Conservation (phyloP, 1,140 invertebrate genomes). For the Thalassaphorura encarpata region DNA sequence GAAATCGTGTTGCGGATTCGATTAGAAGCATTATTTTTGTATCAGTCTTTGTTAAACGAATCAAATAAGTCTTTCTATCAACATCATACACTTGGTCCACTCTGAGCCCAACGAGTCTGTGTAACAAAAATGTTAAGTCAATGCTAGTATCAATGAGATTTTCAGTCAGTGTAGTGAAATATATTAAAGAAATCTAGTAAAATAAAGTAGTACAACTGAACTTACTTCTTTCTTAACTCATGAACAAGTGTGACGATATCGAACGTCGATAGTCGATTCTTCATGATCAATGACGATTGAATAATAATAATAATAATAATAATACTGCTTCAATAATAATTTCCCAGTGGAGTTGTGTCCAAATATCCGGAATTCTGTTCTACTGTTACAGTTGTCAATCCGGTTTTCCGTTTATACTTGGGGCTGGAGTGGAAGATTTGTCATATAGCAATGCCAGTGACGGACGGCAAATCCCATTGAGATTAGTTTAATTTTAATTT, state of each 20-base stretch:
- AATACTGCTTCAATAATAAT: neutral
- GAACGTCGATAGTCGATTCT: slow-evolving; percentile 27
- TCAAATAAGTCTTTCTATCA: slow-evolving; percentile 91
- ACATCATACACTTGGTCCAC: slow-evolving; percentile 97
- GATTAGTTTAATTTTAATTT: neutral
- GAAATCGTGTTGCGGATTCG: slow-evolving; percentile 89
- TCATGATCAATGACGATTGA: slow-evolving; percentile 18
- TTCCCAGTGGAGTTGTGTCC: neutral
- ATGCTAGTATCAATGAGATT: neutral
- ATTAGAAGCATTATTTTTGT: slow-evolving; percentile 80
- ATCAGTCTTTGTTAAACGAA: slow-evolving; percentile 69
- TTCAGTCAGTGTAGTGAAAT: too few species aligned
- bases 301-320: neutral
- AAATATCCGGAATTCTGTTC: neutral
- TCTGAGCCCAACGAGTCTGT: slow-evolving; percentile 76
- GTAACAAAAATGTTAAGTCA: slow-evolving; percentile 21
- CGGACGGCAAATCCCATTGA: neutral
- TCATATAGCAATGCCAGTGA: neutral
- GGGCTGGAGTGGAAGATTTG: neutral
- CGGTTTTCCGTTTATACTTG: neutral
- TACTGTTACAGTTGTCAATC: neutral
- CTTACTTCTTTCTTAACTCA: slow-evolving; percentile 21
- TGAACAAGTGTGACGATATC: slow-evolving; percentile 26
- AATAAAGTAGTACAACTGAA: neutral
- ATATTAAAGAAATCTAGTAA: too few species aligned